Percentiles rank a stretch among this genome's conserved stretches.
Conservation (phyloP, 2,797 vertebrate genomes). For the Acanthopagrus latus region DNA sequence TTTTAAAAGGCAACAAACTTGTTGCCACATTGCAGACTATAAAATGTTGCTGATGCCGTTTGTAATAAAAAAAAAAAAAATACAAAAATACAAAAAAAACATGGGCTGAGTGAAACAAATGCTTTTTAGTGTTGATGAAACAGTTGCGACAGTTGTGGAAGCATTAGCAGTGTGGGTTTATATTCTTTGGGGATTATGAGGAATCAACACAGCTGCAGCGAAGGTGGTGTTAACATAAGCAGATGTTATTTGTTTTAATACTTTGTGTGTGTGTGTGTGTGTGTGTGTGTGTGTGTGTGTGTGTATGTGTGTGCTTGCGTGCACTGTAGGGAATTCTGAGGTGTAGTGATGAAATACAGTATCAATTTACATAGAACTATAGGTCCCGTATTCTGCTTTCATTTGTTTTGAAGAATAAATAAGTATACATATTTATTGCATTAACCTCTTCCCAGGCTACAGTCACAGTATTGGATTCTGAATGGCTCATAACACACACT, state of each 20-base stretch:
- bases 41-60: slow-evolving; percentile 28
- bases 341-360: background rate
- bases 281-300: background rate
- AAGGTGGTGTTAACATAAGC: slow-evolving; percentile 73
- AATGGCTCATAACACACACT: background rate
- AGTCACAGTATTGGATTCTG: background rate
- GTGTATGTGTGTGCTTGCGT: background rate
- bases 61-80: slow-evolving; percentile 22
- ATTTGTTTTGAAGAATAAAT: background rate
- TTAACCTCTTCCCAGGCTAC: background rate
- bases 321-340: background rate
- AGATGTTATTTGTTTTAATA: slow-evolving; percentile 82
- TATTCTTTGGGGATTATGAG: slow-evolving; percentile 73
- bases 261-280: slow-evolving; percentile 10
- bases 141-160: slow-evolving; percentile 61
- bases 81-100: too few species aligned
- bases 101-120: slow-evolving; percentile 41
- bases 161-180: slow-evolving; percentile 54
- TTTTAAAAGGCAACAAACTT: slow-evolving; percentile 26
- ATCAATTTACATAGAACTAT: background rate
- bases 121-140: slow-evolving; percentile 65
- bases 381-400: background rate
- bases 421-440: slow-evolving; percentile 12
- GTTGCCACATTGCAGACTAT: slow-evolving; percentile 27
- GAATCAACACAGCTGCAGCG: slow-evolving; percentile 77